A percentile compares a stretch with the other conserved stretches of the same genome.
phyloP scores from a whole-genome alignment of 1,140 invertebrate genomes.

The Lethocerus indicus region DNA sequence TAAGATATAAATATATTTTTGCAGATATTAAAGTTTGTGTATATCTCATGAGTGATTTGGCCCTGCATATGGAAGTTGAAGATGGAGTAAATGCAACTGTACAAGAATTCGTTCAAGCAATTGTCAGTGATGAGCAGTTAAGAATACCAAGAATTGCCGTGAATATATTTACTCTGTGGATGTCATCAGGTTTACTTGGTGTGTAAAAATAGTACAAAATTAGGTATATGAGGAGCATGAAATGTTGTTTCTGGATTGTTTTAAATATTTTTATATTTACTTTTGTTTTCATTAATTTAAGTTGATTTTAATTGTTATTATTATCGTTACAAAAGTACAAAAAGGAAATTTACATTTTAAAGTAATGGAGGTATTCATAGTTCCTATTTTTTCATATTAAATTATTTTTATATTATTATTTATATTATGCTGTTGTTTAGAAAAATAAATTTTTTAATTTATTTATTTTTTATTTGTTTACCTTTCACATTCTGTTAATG shows the following conservation, averaged over 20 bases:
- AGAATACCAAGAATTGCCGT: conserved; percentile 32
- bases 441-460: no score
- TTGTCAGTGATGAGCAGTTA: conserved; percentile 36
- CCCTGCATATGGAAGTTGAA: conserved; percentile 51
- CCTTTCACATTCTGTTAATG: no score
- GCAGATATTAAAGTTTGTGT: conserved; percentile 28
- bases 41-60: conserved; percentile 44
- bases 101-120: conserved; percentile 30
- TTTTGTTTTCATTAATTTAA: not conserved
- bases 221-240: conserved; percentile 1
- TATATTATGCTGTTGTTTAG: no score
- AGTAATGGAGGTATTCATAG: no score
- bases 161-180: conserved; percentile 46
- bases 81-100: conserved; percentile 31
- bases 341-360: no score
- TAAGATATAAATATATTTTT: conserved; percentile 5
- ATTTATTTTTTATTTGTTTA: no score
- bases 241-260: not conserved
- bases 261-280: not conserved
- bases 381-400: no score
- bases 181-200: conserved; percentile 42
- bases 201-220: conserved; percentile 9
- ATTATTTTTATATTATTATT: no score
- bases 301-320: not conserved
- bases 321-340: not conserved